Evolutionary conservation across 2,113 vertebrate genomes (phyloP), one percentile per base, ranked within the genome.

Genomic region (Salvator merianae): DNA sequence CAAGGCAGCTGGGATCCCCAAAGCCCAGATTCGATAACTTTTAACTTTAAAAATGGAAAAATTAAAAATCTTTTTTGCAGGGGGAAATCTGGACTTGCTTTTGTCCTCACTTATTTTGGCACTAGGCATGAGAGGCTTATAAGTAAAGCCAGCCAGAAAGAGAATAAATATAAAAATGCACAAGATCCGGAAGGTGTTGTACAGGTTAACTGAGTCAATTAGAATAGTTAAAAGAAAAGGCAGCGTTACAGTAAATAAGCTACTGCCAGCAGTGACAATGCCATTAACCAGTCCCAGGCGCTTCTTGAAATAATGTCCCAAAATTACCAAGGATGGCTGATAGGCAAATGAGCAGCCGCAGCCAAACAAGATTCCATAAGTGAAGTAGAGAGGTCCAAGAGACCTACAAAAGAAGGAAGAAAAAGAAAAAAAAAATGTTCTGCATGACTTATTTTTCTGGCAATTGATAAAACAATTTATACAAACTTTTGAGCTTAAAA

Each of bases 271-370:
- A 0, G 99, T 99, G 93, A 99, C 99, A 0, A 99, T 97, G 91
- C 99, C 99, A 2, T 99, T 99, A 66, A 99, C 99, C 8, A 99
- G 94, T 0, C 99, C 98, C 2, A 99, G 96, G 18, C 98, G 98
- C 85, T 97, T 97, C 96, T 98, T 99, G 94, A 99, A 99, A 81
- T 99, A 99, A 90, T 99, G 98, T 78, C 98, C 99, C 2, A 99
- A 94, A 81, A 99, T 98, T 84, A 99, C 99, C 91, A 99, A 88
- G 40, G 98, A 99, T 0, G 99, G 99, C 95, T 99, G 99, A 95
- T 99, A 99, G 0, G 98, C 96, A 75, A 99, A 99, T 0, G 98
- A 99, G 93, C 98, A 99, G 87, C 99, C 99, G 1, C 97, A 98
- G 86, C 98, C 97, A 87, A 99, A 99, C 87, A 99, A 87, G 7